Evolutionary conservation across 2,113 vertebrate genomes (phyloP).

Genomic region (Phrynocephalus versicolor): DNA sequence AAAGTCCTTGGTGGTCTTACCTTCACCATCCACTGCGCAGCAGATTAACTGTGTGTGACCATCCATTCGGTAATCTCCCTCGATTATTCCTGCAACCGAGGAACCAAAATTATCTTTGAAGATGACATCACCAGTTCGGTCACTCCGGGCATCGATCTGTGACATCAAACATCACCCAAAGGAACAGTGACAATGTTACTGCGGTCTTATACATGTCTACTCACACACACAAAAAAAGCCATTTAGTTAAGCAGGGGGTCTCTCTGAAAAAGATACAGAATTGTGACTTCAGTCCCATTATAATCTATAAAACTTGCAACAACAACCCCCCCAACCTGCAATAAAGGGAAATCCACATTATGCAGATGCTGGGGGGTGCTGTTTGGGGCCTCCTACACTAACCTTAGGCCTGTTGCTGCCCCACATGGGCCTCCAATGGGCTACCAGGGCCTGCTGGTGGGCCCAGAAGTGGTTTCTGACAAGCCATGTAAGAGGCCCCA

Average conservation of each 20-base stretch:
- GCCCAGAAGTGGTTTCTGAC: too few species aligned
- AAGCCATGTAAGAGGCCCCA: too few species aligned
- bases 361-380: too few species aligned
- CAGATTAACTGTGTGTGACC: slow-evolving; percentile 93
- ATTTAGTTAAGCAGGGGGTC: not conserved
- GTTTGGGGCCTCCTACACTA: too few species aligned
- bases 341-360: too few species aligned
- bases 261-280: not conserved
- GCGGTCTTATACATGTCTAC: not conserved
- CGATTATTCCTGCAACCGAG: slow-evolving; percentile 90
- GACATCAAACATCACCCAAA: slow-evolving; percentile 33
- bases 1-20: slow-evolving; percentile 70
- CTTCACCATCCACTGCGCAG: slow-evolving; percentile 93
- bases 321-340: too few species aligned
- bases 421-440: too few species aligned
- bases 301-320: too few species aligned
- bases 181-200: not conserved
- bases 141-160: slow-evolving; percentile 94
- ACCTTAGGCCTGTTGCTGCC: too few species aligned
- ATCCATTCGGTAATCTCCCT: slow-evolving; percentile 96
- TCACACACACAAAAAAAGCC: not conserved
- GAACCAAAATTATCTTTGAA: slow-evolving; percentile 98
- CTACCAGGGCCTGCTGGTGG: too few species aligned
- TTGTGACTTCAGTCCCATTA: not conserved
- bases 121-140: slow-evolving; percentile 95